Base-by-base conservation (phyloP, 2,113 vertebrate genomes). In the Lontra canadensis region DNA sequence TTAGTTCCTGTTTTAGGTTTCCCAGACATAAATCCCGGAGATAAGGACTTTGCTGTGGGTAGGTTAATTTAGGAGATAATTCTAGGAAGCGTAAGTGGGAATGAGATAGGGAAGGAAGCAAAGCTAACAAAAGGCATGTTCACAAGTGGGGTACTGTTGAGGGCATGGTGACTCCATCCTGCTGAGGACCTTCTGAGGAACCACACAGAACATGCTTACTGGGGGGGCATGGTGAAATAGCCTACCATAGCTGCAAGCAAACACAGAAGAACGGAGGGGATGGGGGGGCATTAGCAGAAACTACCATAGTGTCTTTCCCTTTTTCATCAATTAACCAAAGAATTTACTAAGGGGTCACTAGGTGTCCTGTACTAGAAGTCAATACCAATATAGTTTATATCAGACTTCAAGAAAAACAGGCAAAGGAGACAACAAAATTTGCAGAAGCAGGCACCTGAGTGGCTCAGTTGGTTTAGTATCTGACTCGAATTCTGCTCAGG, bases 391-490 rank as follows among this genome's bases (percentile, higher is more conserved):
- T 42, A 57, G 0, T 31, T 86, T 74, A 92, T 31, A 3, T 23
- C 17, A 39, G 29, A 39, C 20, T 97, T 95, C 34, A 96, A 95
- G 21, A 94, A 91, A 85, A 23, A 59, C 18, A 44, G 6, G 6
- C 26, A 47, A 92, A 88, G 26, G 7, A 15, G 36, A 84, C 55
- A 67, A 47, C 21, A 29, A 89, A 71, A 25, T 59, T 76, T 95
- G 10, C 14, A 84, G n/a, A 83, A n/a, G 74, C 4, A 36, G 34
- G 34, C 8, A 3, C 67, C 18, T 69, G 67, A 36, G 17, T 69
- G 34, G 67, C 34, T 69, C 17, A 4, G 67, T 10, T 36, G 67
- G 34, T 20, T 69, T 36, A 36, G 67, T 4, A 1, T 10, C n/a
- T 10, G n/a, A 69, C 67, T 36, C 18, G 1, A 69, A 36, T 69